A percentile compares a stretch with the other conserved stretches of the same genome.
Conservation (phyloP, 1,140 invertebrate species). For the Hyphantria cunea region DNA sequence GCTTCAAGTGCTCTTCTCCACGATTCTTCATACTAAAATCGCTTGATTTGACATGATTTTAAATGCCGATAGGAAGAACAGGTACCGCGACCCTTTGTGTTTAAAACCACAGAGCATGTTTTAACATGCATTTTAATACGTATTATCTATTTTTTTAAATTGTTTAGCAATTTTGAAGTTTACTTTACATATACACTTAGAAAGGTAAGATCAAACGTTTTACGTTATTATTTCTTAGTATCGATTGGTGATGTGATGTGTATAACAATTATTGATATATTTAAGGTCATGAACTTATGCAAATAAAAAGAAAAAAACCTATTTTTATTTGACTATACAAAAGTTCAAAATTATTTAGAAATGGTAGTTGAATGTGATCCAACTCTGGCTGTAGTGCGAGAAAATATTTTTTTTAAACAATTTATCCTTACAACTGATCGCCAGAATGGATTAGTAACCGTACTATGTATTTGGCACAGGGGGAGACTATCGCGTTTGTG, state of each 20-base stretch:
- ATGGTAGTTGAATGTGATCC: too few species aligned
- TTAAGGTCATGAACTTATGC: too few species aligned
- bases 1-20: slow-evolving; percentile 55
- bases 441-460: background rate
- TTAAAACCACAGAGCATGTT: slow-evolving; percentile 4
- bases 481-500: slow-evolving; percentile 50
- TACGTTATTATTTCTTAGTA: too few species aligned
- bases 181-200: background rate
- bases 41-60: slow-evolving; percentile 81
- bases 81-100: background rate
- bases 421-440: background rate
- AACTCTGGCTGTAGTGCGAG: too few species aligned
- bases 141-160: background rate
- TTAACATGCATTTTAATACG: slow-evolving; percentile 1
- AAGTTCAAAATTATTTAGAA: too few species aligned
- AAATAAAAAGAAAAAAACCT: too few species aligned
- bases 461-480: slow-evolving; percentile 19
- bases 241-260: too few species aligned
- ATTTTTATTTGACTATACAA: too few species aligned
- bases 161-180: background rate
- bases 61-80: slow-evolving; percentile 67
- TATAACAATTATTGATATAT: too few species aligned
- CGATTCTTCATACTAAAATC: slow-evolving; percentile 71
- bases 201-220: too few species aligned
- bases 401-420: too few species aligned